These are phyloP conservation scores for Aptenodytes forsteri DNA, from an alignment of 2,113 vertebrate species.

Conservation along the genomic window DNA sequence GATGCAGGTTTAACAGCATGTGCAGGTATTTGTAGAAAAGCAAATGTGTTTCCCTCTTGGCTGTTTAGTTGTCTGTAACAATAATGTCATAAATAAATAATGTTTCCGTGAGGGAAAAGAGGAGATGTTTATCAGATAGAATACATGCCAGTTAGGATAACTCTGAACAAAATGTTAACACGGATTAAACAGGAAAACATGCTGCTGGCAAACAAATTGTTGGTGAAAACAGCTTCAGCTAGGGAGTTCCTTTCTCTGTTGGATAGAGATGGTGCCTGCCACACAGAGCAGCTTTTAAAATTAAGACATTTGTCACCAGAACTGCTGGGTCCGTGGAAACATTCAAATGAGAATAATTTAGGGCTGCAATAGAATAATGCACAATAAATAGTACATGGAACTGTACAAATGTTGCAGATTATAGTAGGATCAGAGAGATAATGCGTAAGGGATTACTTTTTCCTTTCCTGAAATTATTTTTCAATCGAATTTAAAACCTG, in stretches of 20 bases:
- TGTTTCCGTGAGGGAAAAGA: constrained; percentile 40
- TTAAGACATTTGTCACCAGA: constrained; percentile 43
- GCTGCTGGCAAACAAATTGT: constrained; percentile 38
- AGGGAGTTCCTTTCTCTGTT: constrained; percentile 32
- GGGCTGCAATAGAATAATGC: constrained; percentile 3
- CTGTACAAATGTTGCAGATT: constrained; percentile 31
- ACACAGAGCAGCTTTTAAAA: constrained; percentile 2
- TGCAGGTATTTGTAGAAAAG: constrained; percentile 50
- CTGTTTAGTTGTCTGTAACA: constrained; percentile 62
- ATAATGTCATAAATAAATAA: constrained; percentile 72
- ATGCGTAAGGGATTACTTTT: constrained; percentile 31
- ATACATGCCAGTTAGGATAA: constrained; percentile 41
- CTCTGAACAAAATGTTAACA: constrained; percentile 56
- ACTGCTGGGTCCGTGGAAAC: neutral
- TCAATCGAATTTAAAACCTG: neutral
- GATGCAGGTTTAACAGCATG: constrained; percentile 21
- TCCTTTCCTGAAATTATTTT: constrained; percentile 41
- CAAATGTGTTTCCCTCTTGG: constrained; percentile 45
- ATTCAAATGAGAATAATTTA: constrained; percentile 20
- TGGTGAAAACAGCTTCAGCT: constrained; percentile 8
- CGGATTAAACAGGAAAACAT: constrained; percentile 36
- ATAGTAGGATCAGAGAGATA: constrained; percentile 23
- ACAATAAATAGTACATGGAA: constrained; percentile 21
- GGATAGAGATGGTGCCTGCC: neutral
- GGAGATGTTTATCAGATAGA: constrained; percentile 56